Percentiles rank a stretch among this genome's conserved stretches.
phyloP scores from a whole-genome alignment of 2,797 vertebrate species.

The Phrynocephalus vlangalii region DNA sequence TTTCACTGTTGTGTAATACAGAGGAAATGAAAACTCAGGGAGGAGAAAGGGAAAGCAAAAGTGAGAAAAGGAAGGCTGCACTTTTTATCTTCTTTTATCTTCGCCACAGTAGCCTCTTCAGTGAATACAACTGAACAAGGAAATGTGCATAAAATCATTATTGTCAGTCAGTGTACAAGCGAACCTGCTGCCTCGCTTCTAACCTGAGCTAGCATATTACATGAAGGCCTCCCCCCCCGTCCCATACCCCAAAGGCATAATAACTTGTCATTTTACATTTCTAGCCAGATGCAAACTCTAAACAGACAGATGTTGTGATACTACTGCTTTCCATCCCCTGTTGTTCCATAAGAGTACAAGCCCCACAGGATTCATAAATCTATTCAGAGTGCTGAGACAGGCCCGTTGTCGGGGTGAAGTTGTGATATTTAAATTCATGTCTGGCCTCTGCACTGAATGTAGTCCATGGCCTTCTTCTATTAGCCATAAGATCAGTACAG shows the following conservation, averaged over 20 bases:
- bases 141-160: slow-evolving; percentile 46
- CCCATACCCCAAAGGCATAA: slow-evolving; percentile 12
- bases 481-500: background rate
- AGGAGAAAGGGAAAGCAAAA: slow-evolving; percentile 24
- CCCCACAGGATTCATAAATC: background rate
- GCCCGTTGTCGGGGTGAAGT: background rate
- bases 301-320: background rate
- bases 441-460: background rate
- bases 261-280: slow-evolving; percentile 29
- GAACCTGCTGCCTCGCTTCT: slow-evolving; percentile 14
- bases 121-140: slow-evolving; percentile 41
- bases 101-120: slow-evolving; percentile 33
- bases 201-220: slow-evolving; percentile 10
- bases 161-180: slow-evolving; percentile 24
- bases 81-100: slow-evolving; percentile 8
- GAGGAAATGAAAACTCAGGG: background rate
- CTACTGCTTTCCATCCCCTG: background rate
- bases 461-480: background rate
- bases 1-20: slow-evolving; percentile 25
- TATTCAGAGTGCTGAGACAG: background rate
- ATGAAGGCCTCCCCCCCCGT: background rate
- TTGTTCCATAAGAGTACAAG: slow-evolving; percentile 12
- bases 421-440: background rate
- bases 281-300: slow-evolving; percentile 4
- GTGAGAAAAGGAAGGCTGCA: slow-evolving; percentile 21